A percentile compares a stretch with the other conserved stretches of the same genome.
These are phyloP conservation scores for Sprattus sprattus DNA, from an alignment of 2,113 vertebrate species.

Conservation along the genomic window DNA sequence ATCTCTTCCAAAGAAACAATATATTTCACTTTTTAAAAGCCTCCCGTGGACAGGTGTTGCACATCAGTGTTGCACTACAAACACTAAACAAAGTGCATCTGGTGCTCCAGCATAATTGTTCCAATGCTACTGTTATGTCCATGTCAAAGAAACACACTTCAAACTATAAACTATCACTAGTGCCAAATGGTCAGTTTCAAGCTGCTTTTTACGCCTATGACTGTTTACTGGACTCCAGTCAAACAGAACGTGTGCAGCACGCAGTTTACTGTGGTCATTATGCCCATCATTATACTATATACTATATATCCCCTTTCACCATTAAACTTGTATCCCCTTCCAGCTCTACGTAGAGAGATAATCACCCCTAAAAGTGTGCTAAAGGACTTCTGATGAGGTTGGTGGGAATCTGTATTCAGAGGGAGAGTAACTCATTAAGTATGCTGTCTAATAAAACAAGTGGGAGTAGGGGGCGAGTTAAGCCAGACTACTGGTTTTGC, in stretches of 20 bases:
- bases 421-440: not conserved
- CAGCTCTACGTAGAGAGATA: not conserved
- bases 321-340: not conserved
- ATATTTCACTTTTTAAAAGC: no score
- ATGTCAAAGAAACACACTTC: no score
- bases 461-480: not conserved
- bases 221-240: not conserved
- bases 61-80: no score
- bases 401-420: not conserved
- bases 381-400: not conserved
- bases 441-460: not conserved
- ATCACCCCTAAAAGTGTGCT: not conserved
- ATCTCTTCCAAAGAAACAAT: not conserved
- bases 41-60: no score
- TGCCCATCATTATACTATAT: no score
- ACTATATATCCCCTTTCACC: no score
- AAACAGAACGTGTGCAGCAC: not conserved
- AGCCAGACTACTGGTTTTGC: not conserved
- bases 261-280: not conserved
- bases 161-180: not conserved
- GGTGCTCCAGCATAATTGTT: no score
- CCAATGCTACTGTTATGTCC: no score
- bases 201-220: not conserved
- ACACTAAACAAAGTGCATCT: no score
- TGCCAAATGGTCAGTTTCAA: not conserved